These are phyloP conservation scores for Coenonympha arcania DNA, from an alignment of 2,888 invertebrate genomes.

Conservation along the genomic window DNA sequence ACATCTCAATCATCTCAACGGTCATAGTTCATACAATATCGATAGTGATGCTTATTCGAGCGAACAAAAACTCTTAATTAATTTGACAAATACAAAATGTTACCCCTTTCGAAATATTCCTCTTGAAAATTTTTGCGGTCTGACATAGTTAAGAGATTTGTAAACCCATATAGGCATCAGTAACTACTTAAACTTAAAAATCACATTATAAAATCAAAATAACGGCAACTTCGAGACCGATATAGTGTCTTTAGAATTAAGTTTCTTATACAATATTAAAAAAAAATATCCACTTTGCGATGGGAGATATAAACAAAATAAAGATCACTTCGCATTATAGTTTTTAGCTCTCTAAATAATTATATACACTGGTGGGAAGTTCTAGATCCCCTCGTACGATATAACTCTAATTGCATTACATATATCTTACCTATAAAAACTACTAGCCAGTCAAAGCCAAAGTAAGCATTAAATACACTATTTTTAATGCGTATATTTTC, in stretches of 20 bases:
- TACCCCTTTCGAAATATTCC: no score
- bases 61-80: no score
- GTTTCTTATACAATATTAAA: constrained; percentile 34
- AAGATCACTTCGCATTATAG: constrained; percentile 35
- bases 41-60: no score
- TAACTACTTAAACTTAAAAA: constrained; percentile 54
- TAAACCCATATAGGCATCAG: no score
- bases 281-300: constrained; percentile 20
- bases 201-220: constrained; percentile 60
- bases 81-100: no score
- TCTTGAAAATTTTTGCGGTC: no score
- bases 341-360: constrained; percentile 12
- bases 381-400: constrained; percentile 21
- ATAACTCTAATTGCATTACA: constrained; percentile 37
- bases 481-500: constrained; percentile 73
- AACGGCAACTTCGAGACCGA: constrained; percentile 42
- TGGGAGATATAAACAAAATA: constrained; percentile 27
- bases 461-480: constrained; percentile 64
- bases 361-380: constrained; percentile 29
- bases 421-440: constrained; percentile 56
- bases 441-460: constrained; percentile 69
- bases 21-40: constrained; percentile 52
- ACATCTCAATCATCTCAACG: constrained; percentile 54
- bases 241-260: constrained; percentile 46
- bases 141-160: no score